phyloP scores from a whole-genome alignment of 2,113 vertebrate species.

The Bubo bubo region DNA sequence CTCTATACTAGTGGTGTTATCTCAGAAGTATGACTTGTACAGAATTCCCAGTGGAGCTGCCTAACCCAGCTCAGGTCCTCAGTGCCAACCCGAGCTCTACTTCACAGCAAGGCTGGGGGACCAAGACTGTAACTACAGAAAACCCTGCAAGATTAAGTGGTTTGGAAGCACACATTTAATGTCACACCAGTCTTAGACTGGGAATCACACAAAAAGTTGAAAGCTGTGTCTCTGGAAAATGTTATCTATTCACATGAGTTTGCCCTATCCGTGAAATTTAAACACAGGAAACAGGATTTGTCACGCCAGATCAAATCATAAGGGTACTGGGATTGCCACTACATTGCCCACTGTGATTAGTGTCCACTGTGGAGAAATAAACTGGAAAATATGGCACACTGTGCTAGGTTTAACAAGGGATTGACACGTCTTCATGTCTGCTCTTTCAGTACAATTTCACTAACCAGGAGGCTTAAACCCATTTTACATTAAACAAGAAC shows the following conservation, averaged over 20 bases:
- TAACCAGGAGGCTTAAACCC: background rate
- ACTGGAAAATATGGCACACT: background rate
- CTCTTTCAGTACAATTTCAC: background rate
- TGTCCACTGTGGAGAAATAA: background rate
- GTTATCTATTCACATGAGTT: background rate
- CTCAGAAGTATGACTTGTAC: background rate
- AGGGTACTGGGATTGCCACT: background rate
- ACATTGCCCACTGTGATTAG: background rate
- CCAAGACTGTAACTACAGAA: background rate
- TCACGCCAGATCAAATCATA: background rate
- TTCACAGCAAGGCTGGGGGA: background rate
- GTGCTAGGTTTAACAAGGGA: background rate
- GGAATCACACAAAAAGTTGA: background rate
- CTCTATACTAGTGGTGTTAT: background rate
- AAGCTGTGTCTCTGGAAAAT: background rate
- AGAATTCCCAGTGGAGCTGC: background rate
- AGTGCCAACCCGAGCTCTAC: background rate
- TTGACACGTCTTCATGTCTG: background rate
- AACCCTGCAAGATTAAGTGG: background rate
- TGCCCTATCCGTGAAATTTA: background rate
- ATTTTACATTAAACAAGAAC: background rate
- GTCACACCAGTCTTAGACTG: background rate
- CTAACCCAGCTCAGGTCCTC: background rate
- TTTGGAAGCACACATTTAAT: background rate
- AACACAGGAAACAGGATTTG: background rate